A percentile compares a stretch with the other conserved stretches of the same genome.
These are phyloP conservation scores for Pantherophis alleghaniensis DNA, from an alignment of 2,797 vertebrate species.

Conservation along the genomic window DNA sequence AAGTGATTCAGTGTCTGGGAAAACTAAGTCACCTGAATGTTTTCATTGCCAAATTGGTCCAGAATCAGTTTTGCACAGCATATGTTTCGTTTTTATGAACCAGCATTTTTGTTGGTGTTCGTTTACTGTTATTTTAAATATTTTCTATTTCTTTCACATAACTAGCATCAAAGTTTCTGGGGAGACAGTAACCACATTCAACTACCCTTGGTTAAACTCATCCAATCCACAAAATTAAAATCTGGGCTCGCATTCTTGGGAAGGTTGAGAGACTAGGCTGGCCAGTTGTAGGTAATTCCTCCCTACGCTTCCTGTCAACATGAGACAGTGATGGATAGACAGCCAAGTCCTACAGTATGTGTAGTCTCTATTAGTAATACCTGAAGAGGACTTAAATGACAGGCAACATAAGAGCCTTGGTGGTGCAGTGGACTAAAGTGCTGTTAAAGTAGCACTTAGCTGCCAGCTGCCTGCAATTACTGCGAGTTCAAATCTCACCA, in stretches of 20 bases:
- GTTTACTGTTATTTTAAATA: neutral
- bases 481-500: too few relatives aligned
- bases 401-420: too few relatives aligned
- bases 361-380: neutral
- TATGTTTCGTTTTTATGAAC: neutral
- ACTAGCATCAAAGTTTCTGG: neutral
- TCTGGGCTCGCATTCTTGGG: neutral
- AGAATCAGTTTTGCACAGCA: neutral
- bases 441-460: too few relatives aligned
- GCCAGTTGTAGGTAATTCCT: neutral
- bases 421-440: too few relatives aligned
- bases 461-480: too few relatives aligned
- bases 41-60: neutral
- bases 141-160: neutral
- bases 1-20: neutral
- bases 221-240: neutral
- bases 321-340: neutral
- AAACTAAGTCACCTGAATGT: neutral
- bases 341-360: neutral
- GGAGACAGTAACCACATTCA: neutral
- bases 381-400: neutral
- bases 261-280: neutral
- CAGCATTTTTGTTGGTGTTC: neutral
- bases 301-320: neutral
- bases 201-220: neutral